phyloP scores from a whole-genome alignment of 2,888 invertebrate genomes.

The Drosophila colorata region DNA sequence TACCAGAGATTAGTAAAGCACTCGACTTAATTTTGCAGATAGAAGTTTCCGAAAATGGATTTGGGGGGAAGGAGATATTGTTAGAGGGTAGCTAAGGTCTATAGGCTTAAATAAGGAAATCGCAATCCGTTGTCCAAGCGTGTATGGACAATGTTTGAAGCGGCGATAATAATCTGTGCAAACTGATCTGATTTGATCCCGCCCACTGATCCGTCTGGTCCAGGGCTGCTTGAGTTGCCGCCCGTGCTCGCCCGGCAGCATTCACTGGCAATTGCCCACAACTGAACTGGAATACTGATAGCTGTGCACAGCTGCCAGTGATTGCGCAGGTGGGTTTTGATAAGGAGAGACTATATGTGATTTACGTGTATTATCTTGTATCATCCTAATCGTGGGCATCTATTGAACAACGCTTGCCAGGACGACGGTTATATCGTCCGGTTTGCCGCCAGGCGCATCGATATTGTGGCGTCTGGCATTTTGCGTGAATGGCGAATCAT shows the following conservation, averaged over 20 bases:
- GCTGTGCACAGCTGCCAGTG: slow-evolving; percentile 40
- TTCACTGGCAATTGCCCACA: slow-evolving; percentile 43
- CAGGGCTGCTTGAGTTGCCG: not conserved
- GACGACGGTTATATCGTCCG: slow-evolving; percentile 92
- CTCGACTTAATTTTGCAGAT: slow-evolving; percentile 18
- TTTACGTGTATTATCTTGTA: not conserved
- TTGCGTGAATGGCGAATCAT: slow-evolving; percentile 89
- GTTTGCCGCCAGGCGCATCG: slow-evolving; percentile 97
- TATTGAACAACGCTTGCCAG: slow-evolving; percentile 44
- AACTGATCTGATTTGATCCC: not conserved
- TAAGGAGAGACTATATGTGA: not conserved
- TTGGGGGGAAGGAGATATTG: not conserved
- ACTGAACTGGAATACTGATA: slow-evolving; percentile 3
- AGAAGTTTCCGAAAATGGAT: not conserved
- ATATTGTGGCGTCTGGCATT: slow-evolving; percentile 50
- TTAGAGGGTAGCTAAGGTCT: not conserved
- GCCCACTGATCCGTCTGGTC: not conserved
- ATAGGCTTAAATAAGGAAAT: too few species aligned
- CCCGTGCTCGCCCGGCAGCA: slow-evolving; percentile 3
- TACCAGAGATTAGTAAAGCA: slow-evolving; percentile 3
- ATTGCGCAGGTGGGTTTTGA: slow-evolving; percentile 23
- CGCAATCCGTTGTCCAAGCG: too few species aligned
- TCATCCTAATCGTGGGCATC: not conserved
- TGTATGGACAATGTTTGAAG: not conserved
- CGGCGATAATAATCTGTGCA: not conserved